phyloP scores from a whole-genome alignment of 2,888 invertebrate species.

The Nomada goodeniana region DNA sequence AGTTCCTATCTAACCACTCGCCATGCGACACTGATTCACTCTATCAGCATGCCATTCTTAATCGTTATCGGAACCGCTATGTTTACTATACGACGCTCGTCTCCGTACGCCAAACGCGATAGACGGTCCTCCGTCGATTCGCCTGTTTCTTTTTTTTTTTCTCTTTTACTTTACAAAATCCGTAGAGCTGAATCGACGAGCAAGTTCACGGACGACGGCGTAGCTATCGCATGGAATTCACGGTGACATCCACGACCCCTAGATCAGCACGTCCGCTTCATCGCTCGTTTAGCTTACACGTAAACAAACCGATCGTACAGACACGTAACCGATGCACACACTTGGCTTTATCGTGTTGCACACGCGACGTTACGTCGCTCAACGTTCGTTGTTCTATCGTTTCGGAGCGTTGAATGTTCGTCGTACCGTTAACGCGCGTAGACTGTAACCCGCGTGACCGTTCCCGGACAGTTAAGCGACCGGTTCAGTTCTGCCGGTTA shows the following conservation, averaged over 20 bases:
- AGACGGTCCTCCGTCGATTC: too few relatives aligned
- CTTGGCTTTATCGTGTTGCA: constrained; percentile 2
- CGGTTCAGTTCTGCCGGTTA: neutral
- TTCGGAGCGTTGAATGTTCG: too few relatives aligned
- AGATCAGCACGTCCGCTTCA: constrained; percentile 48
- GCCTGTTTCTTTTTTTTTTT: neutral
- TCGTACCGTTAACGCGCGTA: too few relatives aligned
- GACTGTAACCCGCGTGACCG: too few relatives aligned
- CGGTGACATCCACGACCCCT: neutral
- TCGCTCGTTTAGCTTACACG: constrained; percentile 30
- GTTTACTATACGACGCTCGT: neutral
- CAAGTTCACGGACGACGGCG: neutral
- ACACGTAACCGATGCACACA: neutral
- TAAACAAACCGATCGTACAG: too few relatives aligned
- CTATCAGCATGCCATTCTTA: constrained; percentile 33
- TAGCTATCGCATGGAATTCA: neutral
- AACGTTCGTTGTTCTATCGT: neutral
- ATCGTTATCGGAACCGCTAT: neutral
- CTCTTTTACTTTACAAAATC: neutral
- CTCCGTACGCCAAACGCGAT: neutral
- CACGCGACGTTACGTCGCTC: neutral
- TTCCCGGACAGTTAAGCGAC: too few relatives aligned
- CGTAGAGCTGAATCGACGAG: neutral
- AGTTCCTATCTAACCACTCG: neutral
- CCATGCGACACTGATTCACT: neutral